Conservation (phyloP, 2,888 invertebrate genomes). For the Nycteola revayana region DNA sequence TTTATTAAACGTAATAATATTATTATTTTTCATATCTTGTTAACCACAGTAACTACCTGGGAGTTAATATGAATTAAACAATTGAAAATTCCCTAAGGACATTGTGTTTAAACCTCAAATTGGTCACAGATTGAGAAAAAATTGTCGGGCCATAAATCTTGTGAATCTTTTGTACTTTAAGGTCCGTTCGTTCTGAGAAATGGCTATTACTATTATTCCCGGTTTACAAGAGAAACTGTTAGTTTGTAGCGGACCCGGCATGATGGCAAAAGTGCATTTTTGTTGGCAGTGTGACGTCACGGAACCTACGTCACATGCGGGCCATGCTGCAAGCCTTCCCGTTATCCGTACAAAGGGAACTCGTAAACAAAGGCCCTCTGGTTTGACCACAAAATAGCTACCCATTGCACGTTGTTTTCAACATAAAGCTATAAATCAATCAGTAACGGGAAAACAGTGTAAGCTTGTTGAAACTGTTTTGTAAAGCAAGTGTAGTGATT, state of each 20-base stretch:
- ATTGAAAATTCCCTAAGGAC: slow-evolving; percentile 38
- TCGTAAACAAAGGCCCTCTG: slow-evolving; percentile 55
- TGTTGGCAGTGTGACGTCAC: slow-evolving; percentile 69
- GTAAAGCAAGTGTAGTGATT: slow-evolving; percentile 17
- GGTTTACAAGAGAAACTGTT: slow-evolving; percentile 78
- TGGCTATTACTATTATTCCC: slow-evolving; percentile 62
- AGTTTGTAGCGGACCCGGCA: slow-evolving; percentile 56
- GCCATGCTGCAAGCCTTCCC: slow-evolving; percentile 45
- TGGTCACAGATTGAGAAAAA: slow-evolving; percentile 62
- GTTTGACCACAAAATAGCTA: slow-evolving; percentile 71
- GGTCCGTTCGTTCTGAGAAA: slow-evolving; percentile 67
- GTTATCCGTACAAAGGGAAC: slow-evolving; percentile 62
- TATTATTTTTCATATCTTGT: neutral
- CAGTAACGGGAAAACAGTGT: slow-evolving; percentile 31
- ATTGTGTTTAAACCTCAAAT: slow-evolving; percentile 72
- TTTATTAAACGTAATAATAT: too few relatives aligned
- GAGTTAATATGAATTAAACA: slow-evolving; percentile 43
- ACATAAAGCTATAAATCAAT: slow-evolving; percentile 52
- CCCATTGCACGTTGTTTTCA: slow-evolving; percentile 53
- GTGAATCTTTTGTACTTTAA: slow-evolving; percentile 57
- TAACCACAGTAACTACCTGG: slow-evolving; percentile 55
- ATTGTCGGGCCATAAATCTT: slow-evolving; percentile 66
- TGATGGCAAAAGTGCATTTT: slow-evolving; percentile 75
- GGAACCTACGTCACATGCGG: slow-evolving; percentile 50
- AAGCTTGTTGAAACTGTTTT: slow-evolving; percentile 19